Evolutionary conservation across 2,888 invertebrate species (phyloP), one percentile per base, ranked within the genome.

Genomic region (Stenotaenia linearis): DNA sequence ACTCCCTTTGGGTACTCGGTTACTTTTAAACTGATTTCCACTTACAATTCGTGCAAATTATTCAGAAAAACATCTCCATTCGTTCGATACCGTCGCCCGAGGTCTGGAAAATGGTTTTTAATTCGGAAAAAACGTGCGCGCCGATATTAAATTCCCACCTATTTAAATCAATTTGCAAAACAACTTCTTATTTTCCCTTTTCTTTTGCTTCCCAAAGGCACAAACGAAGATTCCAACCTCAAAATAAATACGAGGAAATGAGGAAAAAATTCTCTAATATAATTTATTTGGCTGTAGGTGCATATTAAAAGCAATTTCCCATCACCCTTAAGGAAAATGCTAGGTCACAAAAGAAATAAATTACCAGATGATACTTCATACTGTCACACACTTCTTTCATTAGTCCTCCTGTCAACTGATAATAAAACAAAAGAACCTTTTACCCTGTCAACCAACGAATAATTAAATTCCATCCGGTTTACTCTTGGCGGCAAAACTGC

Each of bases 231-330:
- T 69, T 69, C 10, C 69, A 18, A 7, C 18, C 18, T n/a, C 69
- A 69, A 69, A 69, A 69, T 28, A 69, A 15, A 69, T 25, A 69
- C 15, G 69, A 69, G 69, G 25, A 69, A 69, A 69, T 12, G 28
- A 28, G 28, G n/a, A 28, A 56, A 56, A 56, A 69, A 69, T 25
- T 9, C 6, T 45, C 50, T 69, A 69, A 69, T 69, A 69, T 69
- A 69, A 69, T 69, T 69, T 69, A 69, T 69, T 69, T 69, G 69
- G 25, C 69, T 69, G 69, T 69, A 69, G 69, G 69, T 69, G 69
- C 69, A 69, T 69, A 69, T 69, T 69, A 69, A 69, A 69, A 69
- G 69, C 69, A 69, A 69, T 69, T 69, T 69, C 69, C 69, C 69
- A 69, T 69, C 69, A 69, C 69, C 69, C 69, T 69, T 69, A 69